A percentile compares a stretch with the other conserved stretches of the same genome.
These are phyloP conservation scores for Hybos culiciformis DNA, from an alignment of 2,888 invertebrate species.

Conservation along the genomic window DNA sequence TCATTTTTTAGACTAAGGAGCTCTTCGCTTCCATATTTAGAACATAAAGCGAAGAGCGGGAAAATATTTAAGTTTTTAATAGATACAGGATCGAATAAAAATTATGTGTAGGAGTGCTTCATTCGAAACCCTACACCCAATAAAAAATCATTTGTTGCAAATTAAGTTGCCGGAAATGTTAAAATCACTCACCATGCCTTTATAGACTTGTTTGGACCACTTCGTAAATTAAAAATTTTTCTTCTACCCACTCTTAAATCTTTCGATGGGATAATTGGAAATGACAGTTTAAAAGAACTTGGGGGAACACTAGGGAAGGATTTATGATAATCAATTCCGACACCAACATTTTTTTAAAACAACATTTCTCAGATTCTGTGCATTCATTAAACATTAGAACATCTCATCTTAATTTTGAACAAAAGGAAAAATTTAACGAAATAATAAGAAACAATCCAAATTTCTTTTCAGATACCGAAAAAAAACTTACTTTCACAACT, in stretches of 20 bases:
- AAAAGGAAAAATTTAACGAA: neutral
- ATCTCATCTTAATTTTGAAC: neutral
- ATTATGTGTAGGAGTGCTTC: constrained; percentile 4
- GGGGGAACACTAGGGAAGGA: constrained; percentile 2
- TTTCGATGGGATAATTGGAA: constrained; percentile 8
- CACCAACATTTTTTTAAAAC: constrained; percentile 4
- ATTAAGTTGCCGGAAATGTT: neutral
- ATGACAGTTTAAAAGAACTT: constrained; percentile 6
- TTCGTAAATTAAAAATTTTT: constrained; percentile 8
- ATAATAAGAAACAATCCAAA: neutral
- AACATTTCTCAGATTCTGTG: constrained; percentile 2
- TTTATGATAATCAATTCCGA: constrained; percentile 1
- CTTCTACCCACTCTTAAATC: constrained; percentile 1
- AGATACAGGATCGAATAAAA: constrained; percentile 8
- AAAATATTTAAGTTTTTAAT: constrained; percentile 8
- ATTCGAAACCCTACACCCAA: constrained; percentile 6
- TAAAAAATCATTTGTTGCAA: neutral
- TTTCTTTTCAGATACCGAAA: neutral
- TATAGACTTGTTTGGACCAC: neutral
- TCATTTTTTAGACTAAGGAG: constrained; percentile 9
- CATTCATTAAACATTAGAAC: neutral
- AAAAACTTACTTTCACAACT: constrained; percentile 7
- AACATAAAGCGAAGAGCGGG: constrained; percentile 5
- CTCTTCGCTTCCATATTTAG: constrained; percentile 10
- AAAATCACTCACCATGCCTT: neutral